A percentile compares a stretch with the other conserved stretches of the same genome.
Conservation (phyloP, 1,140 invertebrate genomes). For the Leptestheria dahalacensis region DNA sequence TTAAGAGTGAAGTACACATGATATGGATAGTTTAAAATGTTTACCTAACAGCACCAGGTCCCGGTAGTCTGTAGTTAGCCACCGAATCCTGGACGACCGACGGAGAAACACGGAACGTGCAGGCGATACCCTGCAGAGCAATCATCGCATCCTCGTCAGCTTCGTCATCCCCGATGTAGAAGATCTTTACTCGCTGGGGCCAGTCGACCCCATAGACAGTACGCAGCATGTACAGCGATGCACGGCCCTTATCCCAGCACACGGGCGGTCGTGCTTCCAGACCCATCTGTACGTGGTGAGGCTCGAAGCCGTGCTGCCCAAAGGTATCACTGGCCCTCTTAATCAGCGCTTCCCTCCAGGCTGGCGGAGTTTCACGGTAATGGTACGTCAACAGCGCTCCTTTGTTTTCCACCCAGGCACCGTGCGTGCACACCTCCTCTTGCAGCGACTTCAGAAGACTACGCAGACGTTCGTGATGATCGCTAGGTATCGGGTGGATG, state of each 20-base stretch:
- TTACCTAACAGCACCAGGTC: conserved; percentile 25
- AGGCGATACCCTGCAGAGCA: conserved; percentile 26
- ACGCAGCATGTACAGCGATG: conserved; percentile 29
- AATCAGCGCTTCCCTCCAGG: conserved; percentile 20
- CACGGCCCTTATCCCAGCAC: conserved; percentile 30
- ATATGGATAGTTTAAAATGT: too few relatives aligned
- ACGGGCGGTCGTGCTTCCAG: conserved; percentile 29
- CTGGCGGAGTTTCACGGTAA: conserved; percentile 27
- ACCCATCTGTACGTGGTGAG: conserved; percentile 24
- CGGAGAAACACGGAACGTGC: conserved; percentile 29
- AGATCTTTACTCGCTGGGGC: conserved; percentile 26
- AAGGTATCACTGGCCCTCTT: conserved; percentile 25
- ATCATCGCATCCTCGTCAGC: conserved; percentile 31
- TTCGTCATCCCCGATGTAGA: conserved; percentile 30
- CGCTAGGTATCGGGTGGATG: conserved; percentile 28
- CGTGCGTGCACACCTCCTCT: conserved; percentile 25
- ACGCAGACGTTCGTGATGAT: conserved; percentile 26
- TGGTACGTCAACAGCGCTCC: conserved; percentile 29
- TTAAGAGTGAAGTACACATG: too few relatives aligned
- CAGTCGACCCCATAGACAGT: conserved; percentile 30
- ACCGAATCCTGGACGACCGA: conserved; percentile 24
- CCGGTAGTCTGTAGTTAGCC: conserved; percentile 26
- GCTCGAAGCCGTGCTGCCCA: conserved; percentile 24
- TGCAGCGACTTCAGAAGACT: conserved; percentile 23
- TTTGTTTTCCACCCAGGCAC: conserved; percentile 33